Evolutionary conservation across 2,888 invertebrate genomes (phyloP).

Genomic region (Agriopis marginaria): DNA sequence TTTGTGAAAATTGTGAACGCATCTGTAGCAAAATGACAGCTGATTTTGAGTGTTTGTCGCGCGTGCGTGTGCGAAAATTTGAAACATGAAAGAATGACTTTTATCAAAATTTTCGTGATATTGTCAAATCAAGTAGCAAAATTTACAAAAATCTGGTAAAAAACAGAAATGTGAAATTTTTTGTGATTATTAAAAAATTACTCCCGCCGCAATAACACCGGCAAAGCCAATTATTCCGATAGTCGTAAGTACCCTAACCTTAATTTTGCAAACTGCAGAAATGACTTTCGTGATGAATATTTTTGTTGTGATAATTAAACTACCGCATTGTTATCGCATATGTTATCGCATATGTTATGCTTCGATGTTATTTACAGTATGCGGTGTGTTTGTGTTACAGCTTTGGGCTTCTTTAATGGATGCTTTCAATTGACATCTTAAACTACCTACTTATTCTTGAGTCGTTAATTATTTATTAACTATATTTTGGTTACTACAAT

Average conservation of each 20-base stretch:
- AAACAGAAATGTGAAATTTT: conserved; percentile 77
- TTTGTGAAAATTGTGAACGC: too few species aligned
- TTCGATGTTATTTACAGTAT: conserved; percentile 49
- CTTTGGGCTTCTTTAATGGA: conserved; percentile 45
- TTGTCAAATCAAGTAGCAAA: conserved; percentile 53
- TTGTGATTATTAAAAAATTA: conserved; percentile 51
- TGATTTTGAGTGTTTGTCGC: conserved; percentile 38
- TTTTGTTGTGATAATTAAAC: conserved; percentile 46
- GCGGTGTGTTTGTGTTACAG: conserved; percentile 53
- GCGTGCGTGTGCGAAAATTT: conserved; percentile 77
- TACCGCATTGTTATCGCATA: conserved; percentile 78
- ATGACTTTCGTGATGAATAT: conserved; percentile 32
- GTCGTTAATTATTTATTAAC: not conserved
- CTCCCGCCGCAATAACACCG: conserved; percentile 60
- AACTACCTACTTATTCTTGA: conserved; percentile 1
- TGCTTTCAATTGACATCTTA: conserved; percentile 10
- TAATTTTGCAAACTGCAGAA: conserved; percentile 42
- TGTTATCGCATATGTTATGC: too few species aligned
- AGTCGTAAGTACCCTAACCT: conserved; percentile 74
- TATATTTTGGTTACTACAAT: not conserved
- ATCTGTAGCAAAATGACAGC: not conserved
- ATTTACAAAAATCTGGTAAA: conserved; percentile 53
- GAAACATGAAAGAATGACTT: conserved; percentile 65
- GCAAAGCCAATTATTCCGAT: conserved; percentile 58
- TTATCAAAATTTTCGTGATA: conserved; percentile 72